Evolutionary conservation across 2,113 vertebrate genomes (phyloP).

Genomic region (Oryzias javanicus): DNA sequence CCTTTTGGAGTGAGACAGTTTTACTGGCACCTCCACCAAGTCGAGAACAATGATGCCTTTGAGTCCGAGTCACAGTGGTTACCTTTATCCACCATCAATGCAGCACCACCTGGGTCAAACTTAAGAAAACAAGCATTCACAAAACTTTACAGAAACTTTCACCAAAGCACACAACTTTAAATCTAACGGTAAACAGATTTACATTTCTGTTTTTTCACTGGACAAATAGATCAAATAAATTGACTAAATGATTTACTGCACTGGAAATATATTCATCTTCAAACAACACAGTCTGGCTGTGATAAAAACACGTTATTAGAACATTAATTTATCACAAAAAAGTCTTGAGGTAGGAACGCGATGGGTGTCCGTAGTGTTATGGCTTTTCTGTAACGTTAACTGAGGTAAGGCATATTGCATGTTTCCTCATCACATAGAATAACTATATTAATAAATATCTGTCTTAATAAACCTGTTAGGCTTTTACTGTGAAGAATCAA

Average conservation of each 20-base stretch:
- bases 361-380: background rate
- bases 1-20: slow-evolving; percentile 24
- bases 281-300: too few relatives aligned
- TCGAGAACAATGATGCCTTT: slow-evolving; percentile 64
- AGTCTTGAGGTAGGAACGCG: background rate
- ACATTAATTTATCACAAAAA: too few relatives aligned
- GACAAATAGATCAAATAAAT: too few relatives aligned
- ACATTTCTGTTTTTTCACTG: too few relatives aligned
- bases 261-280: too few relatives aligned
- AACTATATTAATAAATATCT: background rate
- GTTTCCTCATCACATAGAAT: background rate
- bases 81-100: slow-evolving; percentile 56
- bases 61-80: slow-evolving; percentile 58
- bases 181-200: background rate
- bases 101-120: slow-evolving; percentile 48
- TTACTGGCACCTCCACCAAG: slow-evolving; percentile 31
- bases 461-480: slow-evolving; percentile 1
- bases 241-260: too few relatives aligned
- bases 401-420: slow-evolving; percentile 9
- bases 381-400: background rate
- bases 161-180: slow-evolving; percentile 6
- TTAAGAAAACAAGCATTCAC: slow-evolving; percentile 16
- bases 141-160: background rate
- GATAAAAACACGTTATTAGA: too few relatives aligned
- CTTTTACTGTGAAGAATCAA: background rate